Base-by-base conservation (phyloP, 2,888 invertebrate species). In the Keiferia lycopersicella region DNA sequence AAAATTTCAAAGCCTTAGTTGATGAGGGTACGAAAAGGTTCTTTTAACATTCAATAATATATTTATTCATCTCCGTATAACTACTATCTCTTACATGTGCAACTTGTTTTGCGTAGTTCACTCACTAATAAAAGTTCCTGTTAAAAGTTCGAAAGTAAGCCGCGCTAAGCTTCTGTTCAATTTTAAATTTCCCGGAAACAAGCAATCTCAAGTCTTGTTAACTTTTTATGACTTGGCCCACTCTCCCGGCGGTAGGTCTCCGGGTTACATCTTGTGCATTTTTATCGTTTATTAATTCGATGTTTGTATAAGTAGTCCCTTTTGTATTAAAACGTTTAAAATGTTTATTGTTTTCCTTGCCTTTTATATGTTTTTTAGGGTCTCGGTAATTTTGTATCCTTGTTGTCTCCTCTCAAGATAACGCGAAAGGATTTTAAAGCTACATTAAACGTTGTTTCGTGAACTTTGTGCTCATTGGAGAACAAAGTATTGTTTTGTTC, bases 251-350 rank as follows among this genome's bases (percentile, higher is more conserved):
- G 59, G 63, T 65, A 63, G 66, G 66, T 65, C 64, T 66, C 61
- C 63, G 67, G 67, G 68, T 71, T 67, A 72, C 73, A 69, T 65
- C 69, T 71, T 69, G 67, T 69, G 73, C 71, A 73, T 75, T 73
- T 73, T 71, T 73, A 75, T 72, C 65, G 72, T 69, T 66, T 73
- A 73, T 73, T 75, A 73, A 73, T 73, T 71, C 70, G 57, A 66
- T 66, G 61, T 63, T 61, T 38, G 61, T 67, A 63, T 67, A 64
- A 66, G 63, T 66, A 67, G 63, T 66, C 62, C 66, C 65, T 61
- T 69, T 61, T 68, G 58, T 61, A 73, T 70, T 73, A 72, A 73
- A 75, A 70, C 67, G 72, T 73, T 70, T 61, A 65, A 65, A 67
- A 61, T 69, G 70, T 71, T 73, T 71, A 73, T 73, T 71, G 71